These are phyloP conservation scores for Cosmia pyralina DNA, from an alignment of 2,888 invertebrate genomes.

Conservation along the genomic window DNA sequence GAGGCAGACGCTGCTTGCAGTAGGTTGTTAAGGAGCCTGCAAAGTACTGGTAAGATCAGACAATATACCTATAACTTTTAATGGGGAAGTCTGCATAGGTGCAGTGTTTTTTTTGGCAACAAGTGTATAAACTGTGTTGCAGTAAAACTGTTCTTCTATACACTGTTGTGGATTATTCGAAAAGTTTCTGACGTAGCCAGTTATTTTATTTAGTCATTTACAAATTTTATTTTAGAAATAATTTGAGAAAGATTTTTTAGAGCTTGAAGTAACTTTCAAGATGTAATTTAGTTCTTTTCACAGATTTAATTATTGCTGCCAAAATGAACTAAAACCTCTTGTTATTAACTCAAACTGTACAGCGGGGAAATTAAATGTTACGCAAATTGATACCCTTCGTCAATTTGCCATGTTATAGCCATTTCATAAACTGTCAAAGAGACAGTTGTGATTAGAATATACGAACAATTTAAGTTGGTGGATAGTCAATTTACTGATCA, in stretches of 20 bases:
- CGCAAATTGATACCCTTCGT: not conserved
- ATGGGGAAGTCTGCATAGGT: not conserved
- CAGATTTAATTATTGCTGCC: not conserved
- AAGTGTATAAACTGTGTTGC: not conserved
- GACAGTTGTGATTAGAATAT: not conserved
- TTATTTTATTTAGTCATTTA: not conserved
- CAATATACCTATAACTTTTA: too few relatives aligned
- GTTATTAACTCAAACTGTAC: not conserved
- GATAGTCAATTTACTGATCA: not conserved
- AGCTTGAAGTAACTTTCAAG: not conserved
- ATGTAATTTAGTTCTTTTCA: not conserved
- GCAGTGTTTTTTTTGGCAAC: not conserved
- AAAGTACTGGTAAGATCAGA: constrained; percentile 21
- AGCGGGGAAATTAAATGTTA: not conserved
- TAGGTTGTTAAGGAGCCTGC: constrained; percentile 17
- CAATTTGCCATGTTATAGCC: too few relatives aligned
- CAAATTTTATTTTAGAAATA: not conserved
- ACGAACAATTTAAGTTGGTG: not conserved
- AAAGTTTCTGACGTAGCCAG: too few relatives aligned
- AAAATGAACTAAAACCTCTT: not conserved
- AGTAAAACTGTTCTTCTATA: not conserved
- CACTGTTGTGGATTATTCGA: not conserved
- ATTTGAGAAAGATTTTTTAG: not conserved
- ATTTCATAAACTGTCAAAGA: too few relatives aligned
- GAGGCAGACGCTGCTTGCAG: constrained; percentile 35